These are phyloP conservation scores for Siphamia tubifer DNA, from an alignment of 2,113 vertebrate species.

Conservation along the genomic window DNA sequence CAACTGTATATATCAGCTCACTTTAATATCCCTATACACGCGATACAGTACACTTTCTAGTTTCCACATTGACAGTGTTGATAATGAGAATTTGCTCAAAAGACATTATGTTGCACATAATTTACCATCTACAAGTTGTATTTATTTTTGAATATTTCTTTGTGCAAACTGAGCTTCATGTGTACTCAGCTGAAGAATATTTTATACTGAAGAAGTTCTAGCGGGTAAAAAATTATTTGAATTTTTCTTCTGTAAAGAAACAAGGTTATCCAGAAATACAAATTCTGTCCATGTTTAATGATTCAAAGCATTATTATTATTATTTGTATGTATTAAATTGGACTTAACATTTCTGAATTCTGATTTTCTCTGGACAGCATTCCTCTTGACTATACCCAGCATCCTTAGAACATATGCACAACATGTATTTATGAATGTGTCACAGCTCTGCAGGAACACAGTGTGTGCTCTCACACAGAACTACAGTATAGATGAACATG, in stretches of 20 bases:
- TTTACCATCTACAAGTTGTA: background rate
- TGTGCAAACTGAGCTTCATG: background rate
- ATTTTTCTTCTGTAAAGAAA: no score
- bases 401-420: constrained; percentile 29
- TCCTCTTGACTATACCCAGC: background rate
- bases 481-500: constrained; percentile 43
- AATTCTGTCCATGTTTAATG: no score
- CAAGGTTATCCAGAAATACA: no score
- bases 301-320: no score
- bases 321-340: background rate
- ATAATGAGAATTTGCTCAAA: background rate
- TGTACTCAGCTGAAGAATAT: background rate
- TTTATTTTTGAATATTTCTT: background rate
- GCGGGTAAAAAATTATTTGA: no score
- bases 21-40: constrained; percentile 5
- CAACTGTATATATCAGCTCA: constrained; percentile 2
- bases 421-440: constrained; percentile 31
- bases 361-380: background rate
- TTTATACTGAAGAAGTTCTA: background rate
- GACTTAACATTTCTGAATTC: background rate
- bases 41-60: constrained; percentile 6
- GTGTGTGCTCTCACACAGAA: constrained; percentile 10
- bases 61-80: constrained; percentile 15
- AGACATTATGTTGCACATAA: background rate
- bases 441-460: constrained; percentile 24